Base-by-base conservation (phyloP, 2,113 vertebrate genomes). In the Mus musculus region DNA sequence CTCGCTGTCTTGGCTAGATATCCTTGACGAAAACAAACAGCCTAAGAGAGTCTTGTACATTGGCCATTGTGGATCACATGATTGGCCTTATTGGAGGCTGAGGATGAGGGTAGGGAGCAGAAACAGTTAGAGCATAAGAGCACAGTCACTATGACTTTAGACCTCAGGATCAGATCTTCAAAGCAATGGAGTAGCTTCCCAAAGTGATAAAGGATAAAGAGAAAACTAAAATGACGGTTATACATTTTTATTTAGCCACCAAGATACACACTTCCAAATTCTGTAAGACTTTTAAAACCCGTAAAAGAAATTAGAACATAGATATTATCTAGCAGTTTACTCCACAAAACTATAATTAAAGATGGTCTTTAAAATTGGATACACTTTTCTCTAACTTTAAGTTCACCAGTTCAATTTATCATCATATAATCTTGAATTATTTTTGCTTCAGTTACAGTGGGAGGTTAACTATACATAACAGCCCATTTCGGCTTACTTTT, bases 1-100 rank as follows among this genome's bases (percentile, higher is more conserved):
- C 82, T 95, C 19, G 52, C 65, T 90, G 24, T 26, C 90, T 80
- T 94, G 77, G 92, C 84, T 75, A 20, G 80, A 91, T 39, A 88
- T 16, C 36, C 63, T 85, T 56, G 85, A 82, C n/a, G 14, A 87
- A 24, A 88, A 80, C 71, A 73, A 78, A 85, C 26, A 54, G 30
- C 42, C n/a, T 17, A 94, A 61, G 42, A 19, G 0, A 17, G 52
- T 1, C 28, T 4, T 24, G 1, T 9, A n/a, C 11, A 26, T 3
- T 92, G 88, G 78, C 24, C 75, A 52, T 14, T 46, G 28, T 73
- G 75, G 33, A 56, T 92, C 90, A 90, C 24, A 33, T 67, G 75
- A 49, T 54, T 17, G 5, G 56, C 52, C 82, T 91, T 80, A 52
- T 12, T 78, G 33, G 42, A 71, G n/a, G 33, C 36, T 36, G 42